Base-by-base conservation (phyloP, 30 jellyfish, hydroid and myxozoan genomes). In the Hydractinia symbiolongicarpus region DNA sequence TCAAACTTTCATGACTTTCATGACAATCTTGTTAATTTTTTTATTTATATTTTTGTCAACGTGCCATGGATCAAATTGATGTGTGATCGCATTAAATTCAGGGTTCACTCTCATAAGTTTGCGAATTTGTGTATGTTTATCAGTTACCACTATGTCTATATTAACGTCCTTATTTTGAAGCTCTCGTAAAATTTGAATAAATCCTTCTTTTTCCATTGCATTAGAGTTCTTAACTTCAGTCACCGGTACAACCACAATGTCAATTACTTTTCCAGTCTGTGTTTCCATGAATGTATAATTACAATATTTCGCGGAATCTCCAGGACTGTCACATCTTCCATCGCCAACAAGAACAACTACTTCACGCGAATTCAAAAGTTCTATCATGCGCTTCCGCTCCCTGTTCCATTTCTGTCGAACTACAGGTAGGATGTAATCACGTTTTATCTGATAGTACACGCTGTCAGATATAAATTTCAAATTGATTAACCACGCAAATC, bases 391-490 rank as follows among this genome's bases (percentile, higher is more conserved):
- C 58, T 52, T 72, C 58, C 81, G 44, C 53, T 72, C 81, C 62
- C 19, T 30, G n/a, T 53, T 49, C 81, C 81, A 72, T 58, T n/a
- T 72, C 50, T 72, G 44, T 72, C 62, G 30, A 9, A 72, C 53
- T 7, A 52, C 81, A 19, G 81, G 81, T 19, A 53, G 10, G n/a
- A 72, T 72, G 62, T 19, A 72, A 72, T 72, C 62, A 19, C 62
- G 30, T 72, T 51, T 64, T 6, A 64, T 64, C 40, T 51, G 74
- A 64, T 13, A 64, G 40, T n/a, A 64, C 40, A 51, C 4, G 30
- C 60, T 19, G 50, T 72, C 81, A 9, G 81, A n/a, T 19, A 72
- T n/a, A 72, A 72, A 72, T 58, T 72, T 72, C n/a, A 72, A 15
- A 15, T 72, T 17, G 68, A 52, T 15, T 30, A 72, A 44, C 16